Percentiles rank a stretch among this genome's conserved stretches.
Evolutionary conservation across 2,113 vertebrate genomes (phyloP).

Genomic region (Lathamus discolor): DNA sequence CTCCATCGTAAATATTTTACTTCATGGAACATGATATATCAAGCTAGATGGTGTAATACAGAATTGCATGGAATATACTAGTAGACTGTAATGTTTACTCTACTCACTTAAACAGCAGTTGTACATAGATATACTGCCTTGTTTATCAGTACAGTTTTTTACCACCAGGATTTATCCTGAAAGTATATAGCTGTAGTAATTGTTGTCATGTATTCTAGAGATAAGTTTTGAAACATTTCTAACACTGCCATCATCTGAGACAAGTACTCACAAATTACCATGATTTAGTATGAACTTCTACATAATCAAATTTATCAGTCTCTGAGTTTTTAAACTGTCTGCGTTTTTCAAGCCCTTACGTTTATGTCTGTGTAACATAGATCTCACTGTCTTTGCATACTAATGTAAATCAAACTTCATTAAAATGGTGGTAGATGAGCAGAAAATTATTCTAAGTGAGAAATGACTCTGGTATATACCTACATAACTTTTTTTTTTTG

Average conservation of each 20-base stretch:
- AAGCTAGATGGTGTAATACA: not conserved
- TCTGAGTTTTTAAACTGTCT: slow-evolving; percentile 10
- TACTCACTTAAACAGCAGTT: not conserved
- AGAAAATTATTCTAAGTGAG: not conserved
- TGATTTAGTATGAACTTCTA: slow-evolving; percentile 10
- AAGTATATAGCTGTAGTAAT: slow-evolving; percentile 27
- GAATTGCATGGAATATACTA: slow-evolving; percentile 24
- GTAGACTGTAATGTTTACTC: not conserved
- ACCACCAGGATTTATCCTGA: not conserved
- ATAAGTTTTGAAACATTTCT: slow-evolving; percentile 26
- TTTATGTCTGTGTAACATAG: not conserved
- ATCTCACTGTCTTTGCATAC: not conserved
- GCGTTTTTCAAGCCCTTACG: not conserved
- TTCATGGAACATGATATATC: not conserved
- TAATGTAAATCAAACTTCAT: slow-evolving; percentile 27
- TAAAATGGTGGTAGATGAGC: not conserved
- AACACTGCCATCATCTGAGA: not conserved
- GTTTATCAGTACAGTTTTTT: slow-evolving; percentile 31
- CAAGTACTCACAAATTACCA: slow-evolving; percentile 20
- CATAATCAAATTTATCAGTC: slow-evolving; percentile 18
- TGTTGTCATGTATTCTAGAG: slow-evolving; percentile 11
- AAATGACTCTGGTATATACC: not conserved
- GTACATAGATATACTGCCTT: slow-evolving; percentile 38
- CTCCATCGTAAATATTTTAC: not conserved
- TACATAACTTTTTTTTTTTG: not conserved